Evolutionary conservation across 2,113 vertebrate genomes (phyloP).

Genomic region (Tragelaphus buxtoni): DNA sequence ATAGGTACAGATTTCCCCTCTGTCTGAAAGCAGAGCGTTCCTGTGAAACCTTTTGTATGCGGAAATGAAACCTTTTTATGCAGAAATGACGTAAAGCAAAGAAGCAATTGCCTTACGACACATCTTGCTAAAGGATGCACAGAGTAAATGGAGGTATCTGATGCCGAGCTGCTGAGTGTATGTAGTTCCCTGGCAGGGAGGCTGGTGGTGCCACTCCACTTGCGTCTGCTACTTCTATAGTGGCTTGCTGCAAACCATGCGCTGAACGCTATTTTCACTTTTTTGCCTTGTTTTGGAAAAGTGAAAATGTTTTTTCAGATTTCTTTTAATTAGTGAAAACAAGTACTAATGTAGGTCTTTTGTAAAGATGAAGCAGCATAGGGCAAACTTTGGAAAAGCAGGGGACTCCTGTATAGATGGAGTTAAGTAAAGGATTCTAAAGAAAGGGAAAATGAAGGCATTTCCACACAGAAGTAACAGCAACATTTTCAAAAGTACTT

Average conservation of each 20-base stretch:
- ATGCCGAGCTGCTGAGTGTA: not conserved
- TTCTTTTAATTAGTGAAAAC: not conserved
- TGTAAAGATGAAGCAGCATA: not conserved
- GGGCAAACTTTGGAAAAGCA: not conserved
- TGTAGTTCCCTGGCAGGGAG: not conserved
- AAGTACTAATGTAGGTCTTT: not conserved
- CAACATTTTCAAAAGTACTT: conserved; percentile 6
- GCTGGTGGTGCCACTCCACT: too few relatives aligned
- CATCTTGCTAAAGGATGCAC: too few relatives aligned
- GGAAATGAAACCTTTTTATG: not conserved
- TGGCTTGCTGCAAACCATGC: not conserved
- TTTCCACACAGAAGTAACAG: not conserved
- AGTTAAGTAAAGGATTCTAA: not conserved
- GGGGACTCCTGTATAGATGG: not conserved
- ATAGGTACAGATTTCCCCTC: not conserved
- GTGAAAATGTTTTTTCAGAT: not conserved
- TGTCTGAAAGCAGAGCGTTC: not conserved
- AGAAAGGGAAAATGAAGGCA: not conserved
- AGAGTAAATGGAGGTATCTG: not conserved
- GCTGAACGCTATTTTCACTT: not conserved
- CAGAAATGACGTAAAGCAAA: not conserved
- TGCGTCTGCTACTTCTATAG: not conserved
- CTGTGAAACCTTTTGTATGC: not conserved
- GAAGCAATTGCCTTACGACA: not conserved
- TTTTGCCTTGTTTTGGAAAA: not conserved